A percentile compares a stretch with the other conserved stretches of the same genome.
Conservation (phyloP, 1,140 invertebrate species). For the Caerostris darwini region DNA sequence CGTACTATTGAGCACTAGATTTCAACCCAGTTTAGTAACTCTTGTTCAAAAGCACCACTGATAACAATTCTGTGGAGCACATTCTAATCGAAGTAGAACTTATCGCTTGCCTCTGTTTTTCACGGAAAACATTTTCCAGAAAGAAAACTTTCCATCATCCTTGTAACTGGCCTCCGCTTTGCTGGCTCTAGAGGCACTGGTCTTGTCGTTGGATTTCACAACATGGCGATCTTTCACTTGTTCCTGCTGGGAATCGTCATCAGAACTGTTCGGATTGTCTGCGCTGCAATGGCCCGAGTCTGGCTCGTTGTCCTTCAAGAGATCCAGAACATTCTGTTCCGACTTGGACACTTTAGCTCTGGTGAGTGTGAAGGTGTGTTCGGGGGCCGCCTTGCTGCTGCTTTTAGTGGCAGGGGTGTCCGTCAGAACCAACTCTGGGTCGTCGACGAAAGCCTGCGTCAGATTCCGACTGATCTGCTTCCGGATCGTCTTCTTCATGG, state of each 20-base stretch:
- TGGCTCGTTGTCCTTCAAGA: conserved; percentile 83
- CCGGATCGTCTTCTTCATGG: conserved; percentile 92
- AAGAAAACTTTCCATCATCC: conserved; percentile 65
- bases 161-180: conserved; percentile 9
- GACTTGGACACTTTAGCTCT: conserved; percentile 82
- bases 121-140: conserved; percentile 76
- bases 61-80: neutral
- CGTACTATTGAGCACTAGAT: neutral
- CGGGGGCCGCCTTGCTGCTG: conserved; percentile 79
- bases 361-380: conserved; percentile 57
- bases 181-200: neutral
- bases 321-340: conserved; percentile 87
- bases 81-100: neutral
- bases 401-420: conserved; percentile 82
- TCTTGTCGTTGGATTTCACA: conserved; percentile 1
- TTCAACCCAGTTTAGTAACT: conserved; percentile 72
- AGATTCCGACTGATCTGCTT: conserved; percentile 93
- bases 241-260: conserved; percentile 54
- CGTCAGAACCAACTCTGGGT: conserved; percentile 86
- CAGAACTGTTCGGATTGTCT: conserved; percentile 67
- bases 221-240: conserved; percentile 23
- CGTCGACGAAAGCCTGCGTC: conserved; percentile 87
- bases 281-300: conserved; percentile 77
- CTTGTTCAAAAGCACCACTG: conserved; percentile 26
- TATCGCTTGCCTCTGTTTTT: conserved; percentile 70